phyloP scores from a whole-genome alignment of 2,113 vertebrate species.

The Rattus rattus region DNA sequence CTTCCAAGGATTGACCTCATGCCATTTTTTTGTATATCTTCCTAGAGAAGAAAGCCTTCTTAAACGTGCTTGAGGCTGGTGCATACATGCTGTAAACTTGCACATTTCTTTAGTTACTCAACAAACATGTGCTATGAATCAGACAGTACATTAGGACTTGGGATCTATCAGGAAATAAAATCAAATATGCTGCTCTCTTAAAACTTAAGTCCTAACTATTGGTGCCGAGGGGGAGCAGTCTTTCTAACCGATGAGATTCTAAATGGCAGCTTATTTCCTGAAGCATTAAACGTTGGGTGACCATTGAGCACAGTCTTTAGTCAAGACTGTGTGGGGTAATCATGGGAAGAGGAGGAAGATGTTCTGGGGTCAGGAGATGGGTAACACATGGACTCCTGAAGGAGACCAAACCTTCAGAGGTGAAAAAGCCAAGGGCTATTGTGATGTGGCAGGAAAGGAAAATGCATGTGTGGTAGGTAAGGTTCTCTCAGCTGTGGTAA shows the following conservation, averaged over 20 bases:
- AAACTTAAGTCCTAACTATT: neutral
- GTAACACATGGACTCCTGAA: neutral
- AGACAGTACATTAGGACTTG: neutral
- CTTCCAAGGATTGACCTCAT: neutral
- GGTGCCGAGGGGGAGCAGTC: neutral
- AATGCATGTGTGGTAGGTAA: rapidly evolving
- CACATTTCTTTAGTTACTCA: neutral
- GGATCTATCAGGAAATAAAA: neutral
- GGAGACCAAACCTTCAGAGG: too few relatives aligned
- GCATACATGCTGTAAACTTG: neutral
- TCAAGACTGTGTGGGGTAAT: too few relatives aligned
- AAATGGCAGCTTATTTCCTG: neutral
- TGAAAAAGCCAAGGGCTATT: neutral
- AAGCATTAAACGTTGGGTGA: neutral
- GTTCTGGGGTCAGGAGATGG: neutral
- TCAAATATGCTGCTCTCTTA: neutral
- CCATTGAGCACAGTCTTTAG: neutral
- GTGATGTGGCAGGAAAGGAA: too few relatives aligned
- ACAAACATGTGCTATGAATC: neutral
- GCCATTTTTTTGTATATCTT: constrained; percentile 13
- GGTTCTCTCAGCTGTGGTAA: neutral
- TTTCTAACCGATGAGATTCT: neutral
- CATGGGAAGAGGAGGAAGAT: neutral
- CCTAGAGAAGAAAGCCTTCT: neutral
- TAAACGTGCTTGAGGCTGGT: neutral